Evolutionary conservation across 1,140 invertebrate genomes (phyloP).

Genomic region (Aplysia californica): DNA sequence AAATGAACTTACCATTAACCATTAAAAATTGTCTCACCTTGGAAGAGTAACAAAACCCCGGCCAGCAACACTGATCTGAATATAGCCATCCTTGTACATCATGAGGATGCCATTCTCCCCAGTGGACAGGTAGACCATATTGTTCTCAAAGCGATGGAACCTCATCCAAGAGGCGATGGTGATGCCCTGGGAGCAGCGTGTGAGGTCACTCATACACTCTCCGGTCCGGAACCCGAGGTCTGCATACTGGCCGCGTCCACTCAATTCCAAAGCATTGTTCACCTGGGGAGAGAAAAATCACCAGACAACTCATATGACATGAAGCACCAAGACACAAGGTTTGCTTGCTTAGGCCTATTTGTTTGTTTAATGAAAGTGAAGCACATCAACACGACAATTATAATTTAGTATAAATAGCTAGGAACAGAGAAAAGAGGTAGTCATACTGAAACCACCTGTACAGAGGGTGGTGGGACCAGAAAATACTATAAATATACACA

Average conservation of each 20-base stretch:
- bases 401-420: no score
- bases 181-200: slow-evolving; percentile 51
- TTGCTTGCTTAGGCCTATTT: no score
- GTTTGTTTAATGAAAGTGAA: no score
- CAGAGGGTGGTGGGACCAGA: no score
- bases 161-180: slow-evolving; percentile 62
- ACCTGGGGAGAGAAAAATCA: slow-evolving; percentile 53
- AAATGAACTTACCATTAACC: no score
- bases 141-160: slow-evolving; percentile 43
- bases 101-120: slow-evolving; percentile 54
- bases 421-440: no score
- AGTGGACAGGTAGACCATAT: slow-evolving; percentile 59
- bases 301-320: no score
- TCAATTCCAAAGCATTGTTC: slow-evolving; percentile 50
- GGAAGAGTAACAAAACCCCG: slow-evolving; percentile 15
- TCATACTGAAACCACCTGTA: no score
- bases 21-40: no score
- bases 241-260: slow-evolving; percentile 56
- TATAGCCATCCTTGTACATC: slow-evolving; percentile 48
- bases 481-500: no score
- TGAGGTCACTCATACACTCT: slow-evolving; percentile 60
- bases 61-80: slow-evolving; percentile 46
- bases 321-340: no score
- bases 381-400: no score
- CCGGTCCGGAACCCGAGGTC: slow-evolving; percentile 49